phyloP scores from a whole-genome alignment of 2,797 vertebrate genomes.

The Fratercula arctica region DNA sequence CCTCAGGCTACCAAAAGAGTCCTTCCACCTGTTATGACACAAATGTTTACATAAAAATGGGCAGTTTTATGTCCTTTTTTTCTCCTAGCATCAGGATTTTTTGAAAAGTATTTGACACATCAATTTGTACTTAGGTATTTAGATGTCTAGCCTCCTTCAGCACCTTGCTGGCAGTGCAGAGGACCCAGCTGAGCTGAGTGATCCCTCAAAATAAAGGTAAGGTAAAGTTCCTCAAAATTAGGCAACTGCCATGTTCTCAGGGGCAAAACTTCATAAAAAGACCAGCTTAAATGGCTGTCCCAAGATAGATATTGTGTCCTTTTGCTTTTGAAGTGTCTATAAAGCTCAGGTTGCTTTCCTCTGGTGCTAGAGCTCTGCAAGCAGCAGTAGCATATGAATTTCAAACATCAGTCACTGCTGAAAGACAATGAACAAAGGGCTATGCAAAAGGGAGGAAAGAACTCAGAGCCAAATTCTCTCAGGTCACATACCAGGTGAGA shows the following conservation, averaged over 20 bases:
- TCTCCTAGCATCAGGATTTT: neutral
- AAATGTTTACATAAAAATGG: neutral
- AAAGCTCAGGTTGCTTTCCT: constrained; percentile 23
- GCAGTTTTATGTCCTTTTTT: neutral
- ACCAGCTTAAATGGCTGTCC: neutral
- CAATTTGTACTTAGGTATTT: neutral
- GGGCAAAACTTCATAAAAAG: neutral
- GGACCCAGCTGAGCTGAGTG: neutral
- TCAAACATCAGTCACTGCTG: constrained; percentile 29
- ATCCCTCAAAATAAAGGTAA: neutral
- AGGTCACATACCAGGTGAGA: constrained; percentile 62
- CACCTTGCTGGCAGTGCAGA: neutral
- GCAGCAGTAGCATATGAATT: constrained; percentile 17
- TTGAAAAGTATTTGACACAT: neutral
- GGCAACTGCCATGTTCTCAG: neutral
- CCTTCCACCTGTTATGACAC: neutral
- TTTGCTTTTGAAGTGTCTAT: constrained; percentile 5
- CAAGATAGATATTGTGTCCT: neutral
- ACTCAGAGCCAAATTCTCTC: constrained; percentile 51
- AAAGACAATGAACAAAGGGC: constrained; percentile 63
- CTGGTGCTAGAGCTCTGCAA: neutral
- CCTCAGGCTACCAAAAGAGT: neutral
- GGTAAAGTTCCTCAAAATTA: neutral
- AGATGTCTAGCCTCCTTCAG: neutral
- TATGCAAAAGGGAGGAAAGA: constrained; percentile 36